Percentiles rank a stretch among this genome's conserved stretches.
Conservation (phyloP, 2,113 vertebrate genomes). For the Sander vitreus region DNA sequence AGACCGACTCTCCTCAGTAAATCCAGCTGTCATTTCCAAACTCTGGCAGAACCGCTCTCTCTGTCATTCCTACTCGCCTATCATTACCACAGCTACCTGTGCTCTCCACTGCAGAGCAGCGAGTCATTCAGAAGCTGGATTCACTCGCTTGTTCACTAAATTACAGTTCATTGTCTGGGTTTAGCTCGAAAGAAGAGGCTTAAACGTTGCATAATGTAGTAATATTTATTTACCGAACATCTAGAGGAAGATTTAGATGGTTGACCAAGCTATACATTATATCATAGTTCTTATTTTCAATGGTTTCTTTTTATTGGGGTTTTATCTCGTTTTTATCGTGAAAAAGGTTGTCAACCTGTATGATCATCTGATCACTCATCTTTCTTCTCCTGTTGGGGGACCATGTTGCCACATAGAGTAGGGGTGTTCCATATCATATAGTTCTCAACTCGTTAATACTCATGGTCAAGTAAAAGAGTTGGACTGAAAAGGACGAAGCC, state of each 20-base stretch:
- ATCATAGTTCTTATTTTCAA: not conserved
- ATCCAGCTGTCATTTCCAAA: slow-evolving; percentile 4
- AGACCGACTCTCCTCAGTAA: not conserved
- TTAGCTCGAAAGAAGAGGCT: not conserved
- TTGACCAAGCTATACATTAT: not conserved
- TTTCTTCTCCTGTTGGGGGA: not conserved
- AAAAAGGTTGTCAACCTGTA: not conserved
- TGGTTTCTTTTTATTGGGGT: not conserved
- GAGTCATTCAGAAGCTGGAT: not conserved
- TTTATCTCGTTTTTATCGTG: not conserved
- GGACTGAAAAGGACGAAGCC: slow-evolving; percentile 40
- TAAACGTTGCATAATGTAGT: not conserved
- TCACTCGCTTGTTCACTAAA: not conserved
- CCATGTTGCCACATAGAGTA: not conserved
- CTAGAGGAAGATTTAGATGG: not conserved
- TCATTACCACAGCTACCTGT: not conserved
- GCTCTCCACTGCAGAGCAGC: not conserved
- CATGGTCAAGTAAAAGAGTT: slow-evolving; percentile 44
- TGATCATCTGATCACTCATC: not conserved
- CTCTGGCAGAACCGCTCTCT: not conserved
- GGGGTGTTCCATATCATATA: no score
- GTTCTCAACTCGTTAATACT: slow-evolving; percentile 26
- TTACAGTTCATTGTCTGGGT: not conserved
- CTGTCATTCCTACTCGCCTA: not conserved
- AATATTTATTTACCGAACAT: not conserved